Percentiles rank a stretch among this genome's conserved stretches.
Evolutionary conservation across 2,888 invertebrate genomes (phyloP).

Genomic region (Luperina nickerlii): DNA sequence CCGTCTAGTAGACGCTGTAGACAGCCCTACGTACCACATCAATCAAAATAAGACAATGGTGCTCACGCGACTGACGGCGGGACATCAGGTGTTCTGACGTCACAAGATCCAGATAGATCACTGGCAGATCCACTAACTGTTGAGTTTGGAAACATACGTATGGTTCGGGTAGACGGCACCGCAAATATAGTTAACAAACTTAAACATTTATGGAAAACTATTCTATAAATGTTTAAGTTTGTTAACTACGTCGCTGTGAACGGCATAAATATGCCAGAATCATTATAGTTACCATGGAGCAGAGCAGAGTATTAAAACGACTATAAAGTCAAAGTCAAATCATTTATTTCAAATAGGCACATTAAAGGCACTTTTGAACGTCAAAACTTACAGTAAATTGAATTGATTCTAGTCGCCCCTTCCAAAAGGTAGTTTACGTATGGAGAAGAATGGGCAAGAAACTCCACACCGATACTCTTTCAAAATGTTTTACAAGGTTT

Average conservation of each 20-base stretch:
- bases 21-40: conserved; percentile 72
- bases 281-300: not conserved
- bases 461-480: too few species aligned
- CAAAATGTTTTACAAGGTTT: too few species aligned
- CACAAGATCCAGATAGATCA: conserved; percentile 28
- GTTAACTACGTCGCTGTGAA: not conserved
- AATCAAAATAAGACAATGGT: conserved; percentile 76
- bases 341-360: too few species aligned
- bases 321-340: too few species aligned
- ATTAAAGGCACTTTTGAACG: too few species aligned
- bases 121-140: not conserved
- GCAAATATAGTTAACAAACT: not conserved
- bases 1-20: not conserved
- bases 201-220: too few species aligned
- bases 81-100: conserved; percentile 61
- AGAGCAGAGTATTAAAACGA: not conserved
- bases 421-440: too few species aligned
- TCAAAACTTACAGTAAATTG: too few species aligned
- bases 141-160: conserved; percentile 15
- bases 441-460: too few species aligned
- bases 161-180: not conserved
- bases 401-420: too few species aligned
- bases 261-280: too few species aligned
- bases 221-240: not conserved
- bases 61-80: conserved; percentile 61